Evolutionary conservation across 2,797 vertebrate species (phyloP).

Genomic region (Paguma larvata): DNA sequence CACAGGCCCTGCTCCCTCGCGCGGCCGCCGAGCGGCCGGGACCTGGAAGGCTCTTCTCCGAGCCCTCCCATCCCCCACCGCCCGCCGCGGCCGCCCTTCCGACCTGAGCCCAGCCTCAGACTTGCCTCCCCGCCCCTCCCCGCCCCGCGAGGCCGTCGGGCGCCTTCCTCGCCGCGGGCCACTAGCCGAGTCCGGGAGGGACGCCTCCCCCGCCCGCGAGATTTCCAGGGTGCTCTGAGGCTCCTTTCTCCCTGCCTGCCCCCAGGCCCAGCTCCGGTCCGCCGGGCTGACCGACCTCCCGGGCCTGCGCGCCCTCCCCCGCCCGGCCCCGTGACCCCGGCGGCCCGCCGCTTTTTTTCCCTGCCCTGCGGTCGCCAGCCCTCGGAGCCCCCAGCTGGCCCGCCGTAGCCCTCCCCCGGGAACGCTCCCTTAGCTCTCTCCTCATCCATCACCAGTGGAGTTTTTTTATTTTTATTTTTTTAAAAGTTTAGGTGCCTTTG

Average conservation of each 20-base stretch:
- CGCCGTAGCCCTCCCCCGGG: neutral
- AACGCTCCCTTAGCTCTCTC: slow-evolving; percentile 52
- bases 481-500: slow-evolving; percentile 97
- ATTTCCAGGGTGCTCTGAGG: slow-evolving; percentile 51
- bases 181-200: neutral
- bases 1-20: neutral
- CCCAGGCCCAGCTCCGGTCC: slow-evolving; percentile 16
- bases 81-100: neutral
- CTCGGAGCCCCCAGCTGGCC: neutral
- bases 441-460: slow-evolving; percentile 92
- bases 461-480: slow-evolving; percentile 92
- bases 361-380: neutral
- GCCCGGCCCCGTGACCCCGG: slow-evolving; percentile 40
- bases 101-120: slow-evolving; percentile 57
- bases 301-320: neutral
- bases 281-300: slow-evolving; percentile 66
- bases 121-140: neutral
- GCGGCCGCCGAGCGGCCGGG: neutral
- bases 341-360: neutral
- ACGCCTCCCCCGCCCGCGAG: slow-evolving; percentile 41
- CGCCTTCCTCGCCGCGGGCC: slow-evolving; percentile 69
- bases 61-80: neutral
- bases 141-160: slow-evolving; percentile 20
- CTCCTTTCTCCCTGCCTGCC: slow-evolving; percentile 72
- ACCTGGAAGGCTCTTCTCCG: neutral